These are phyloP conservation scores for Apamea monoglypha DNA, from an alignment of 2,888 invertebrate genomes.

Conservation along the genomic window DNA sequence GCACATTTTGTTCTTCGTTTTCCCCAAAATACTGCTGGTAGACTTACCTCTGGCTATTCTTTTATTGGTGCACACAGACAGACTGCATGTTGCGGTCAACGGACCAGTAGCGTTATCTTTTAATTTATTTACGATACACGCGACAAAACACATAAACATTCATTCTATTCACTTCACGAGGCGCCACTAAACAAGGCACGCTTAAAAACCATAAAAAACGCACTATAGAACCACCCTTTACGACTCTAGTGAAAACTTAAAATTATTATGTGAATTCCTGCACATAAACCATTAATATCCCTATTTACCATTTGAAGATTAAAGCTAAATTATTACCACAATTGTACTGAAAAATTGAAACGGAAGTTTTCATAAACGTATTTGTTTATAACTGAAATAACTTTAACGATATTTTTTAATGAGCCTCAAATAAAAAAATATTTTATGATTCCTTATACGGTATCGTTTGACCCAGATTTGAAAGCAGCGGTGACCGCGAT, in stretches of 20 bases:
- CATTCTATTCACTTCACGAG: constrained; percentile 28
- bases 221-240: constrained; percentile 48
- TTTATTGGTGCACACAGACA: background rate
- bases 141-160: constrained; percentile 23
- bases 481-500: constrained; percentile 22
- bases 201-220: constrained; percentile 46
- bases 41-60: background rate
- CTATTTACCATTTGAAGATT: constrained; percentile 38
- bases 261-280: constrained; percentile 38
- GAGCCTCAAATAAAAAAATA: constrained; percentile 71
- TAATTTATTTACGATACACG: constrained; percentile 28
- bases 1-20: background rate
- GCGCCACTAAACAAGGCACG: constrained; percentile 38
- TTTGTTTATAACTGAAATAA: constrained; percentile 72
- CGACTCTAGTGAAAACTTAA: constrained; percentile 54
- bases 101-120: constrained; percentile 12
- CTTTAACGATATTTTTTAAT: constrained; percentile 73
- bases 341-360: constrained; percentile 66
- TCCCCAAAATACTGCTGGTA: background rate
- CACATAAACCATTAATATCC: constrained; percentile 35
- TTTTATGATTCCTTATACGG: constrained; percentile 62
- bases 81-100: constrained; percentile 10
- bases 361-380: constrained; percentile 70
- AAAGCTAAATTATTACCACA: constrained; percentile 46
- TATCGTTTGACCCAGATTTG: constrained; percentile 53